Conservation (phyloP, 2,888 invertebrate genomes). For the Asteroscopus sphinx region DNA sequence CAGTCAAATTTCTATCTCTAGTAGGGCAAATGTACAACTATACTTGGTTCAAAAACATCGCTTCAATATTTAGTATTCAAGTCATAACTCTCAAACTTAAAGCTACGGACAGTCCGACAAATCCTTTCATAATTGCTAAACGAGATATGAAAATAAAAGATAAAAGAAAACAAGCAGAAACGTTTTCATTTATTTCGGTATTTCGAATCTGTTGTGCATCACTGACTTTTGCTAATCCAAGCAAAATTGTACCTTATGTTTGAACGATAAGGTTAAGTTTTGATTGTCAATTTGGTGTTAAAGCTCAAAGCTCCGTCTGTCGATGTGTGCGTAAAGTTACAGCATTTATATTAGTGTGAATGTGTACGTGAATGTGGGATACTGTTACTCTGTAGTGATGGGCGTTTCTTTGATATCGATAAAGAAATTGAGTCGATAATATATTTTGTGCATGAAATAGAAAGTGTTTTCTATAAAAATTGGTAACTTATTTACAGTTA, state of each 20-base stretch:
- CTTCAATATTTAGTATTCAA: constrained; percentile 22
- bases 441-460: no score
- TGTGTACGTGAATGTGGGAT: constrained; percentile 61
- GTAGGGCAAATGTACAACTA: no score
- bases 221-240: constrained; percentile 13
- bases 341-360: constrained; percentile 36
- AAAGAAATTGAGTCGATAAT: constrained; percentile 1
- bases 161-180: constrained; percentile 40
- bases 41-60: background rate
- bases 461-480: no score
- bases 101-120: constrained; percentile 41
- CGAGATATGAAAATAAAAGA: constrained; percentile 55
- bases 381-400: constrained; percentile 59
- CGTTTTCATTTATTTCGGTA: constrained; percentile 55
- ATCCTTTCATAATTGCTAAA: constrained; percentile 55
- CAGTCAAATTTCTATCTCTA: no score
- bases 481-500: no score
- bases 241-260: constrained; percentile 17
- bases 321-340: constrained; percentile 56
- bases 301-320: constrained; percentile 65
- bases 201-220: constrained; percentile 46
- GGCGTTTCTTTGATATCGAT: constrained; percentile 35
- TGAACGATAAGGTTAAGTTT: background rate
- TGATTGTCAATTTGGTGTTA: constrained; percentile 2
- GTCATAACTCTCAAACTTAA: background rate